Percentiles rank a stretch among this genome's conserved stretches.
Evolutionary conservation across 92 coral and sea anemone genomes (phyloP).

Genomic region (Actinostola sp.): DNA sequence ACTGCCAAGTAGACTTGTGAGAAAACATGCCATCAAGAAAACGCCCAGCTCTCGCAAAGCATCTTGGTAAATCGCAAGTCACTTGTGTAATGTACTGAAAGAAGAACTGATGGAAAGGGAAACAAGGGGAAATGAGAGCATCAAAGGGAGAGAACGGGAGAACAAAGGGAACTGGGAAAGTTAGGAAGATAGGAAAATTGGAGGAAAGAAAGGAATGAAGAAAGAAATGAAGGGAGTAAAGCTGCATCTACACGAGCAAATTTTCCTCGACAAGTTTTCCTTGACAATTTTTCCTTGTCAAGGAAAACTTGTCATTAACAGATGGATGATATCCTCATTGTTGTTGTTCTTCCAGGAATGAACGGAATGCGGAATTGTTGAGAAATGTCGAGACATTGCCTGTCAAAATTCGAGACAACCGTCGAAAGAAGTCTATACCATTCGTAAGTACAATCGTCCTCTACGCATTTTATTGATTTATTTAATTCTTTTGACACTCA

Average conservation of each 20-base stretch:
- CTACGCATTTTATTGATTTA: no score
- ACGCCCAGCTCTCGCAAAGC: constrained; percentile 20
- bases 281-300: no score
- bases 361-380: constrained; percentile 36
- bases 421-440: constrained; percentile 36
- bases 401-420: constrained; percentile 14
- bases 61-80: constrained; percentile 10
- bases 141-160: not conserved
- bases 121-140: not conserved
- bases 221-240: no score
- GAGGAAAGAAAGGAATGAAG: not conserved
- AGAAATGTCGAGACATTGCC: constrained; percentile 30
- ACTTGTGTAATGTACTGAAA: not conserved
- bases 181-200: not conserved
- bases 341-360: constrained; percentile 24
- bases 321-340: not conserved
- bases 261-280: no score
- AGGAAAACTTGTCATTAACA: not conserved
- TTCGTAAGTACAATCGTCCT: constrained; percentile 31
- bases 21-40: constrained; percentile 44
- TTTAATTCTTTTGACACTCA: not conserved
- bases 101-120: no score
- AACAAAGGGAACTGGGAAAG: not conserved
- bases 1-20: constrained; percentile 18
- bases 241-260: no score